These are phyloP conservation scores for Thomomys bottae DNA, from an alignment of 2,113 vertebrate species.

Conservation along the genomic window DNA sequence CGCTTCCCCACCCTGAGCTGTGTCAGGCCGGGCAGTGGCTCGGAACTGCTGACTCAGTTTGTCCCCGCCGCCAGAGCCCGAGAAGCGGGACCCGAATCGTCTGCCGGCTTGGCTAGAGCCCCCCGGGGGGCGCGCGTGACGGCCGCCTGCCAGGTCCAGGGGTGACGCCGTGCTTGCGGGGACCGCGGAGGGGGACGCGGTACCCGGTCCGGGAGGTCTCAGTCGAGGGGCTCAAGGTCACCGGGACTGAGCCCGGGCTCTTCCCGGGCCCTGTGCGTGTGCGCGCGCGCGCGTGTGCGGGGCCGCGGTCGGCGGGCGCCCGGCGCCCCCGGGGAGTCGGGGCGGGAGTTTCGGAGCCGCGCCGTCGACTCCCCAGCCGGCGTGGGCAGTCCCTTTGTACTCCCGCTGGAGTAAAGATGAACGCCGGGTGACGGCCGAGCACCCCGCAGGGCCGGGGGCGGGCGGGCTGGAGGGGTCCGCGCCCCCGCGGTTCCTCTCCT, in stretches of 20 bases:
- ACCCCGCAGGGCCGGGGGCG: constrained; percentile 28
- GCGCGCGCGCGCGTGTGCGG: no score
- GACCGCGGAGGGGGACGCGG: not conserved
- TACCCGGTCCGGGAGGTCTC: not conserved
- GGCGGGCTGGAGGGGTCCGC: not conserved
- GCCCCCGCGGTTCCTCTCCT: not conserved
- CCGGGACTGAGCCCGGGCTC: no score
- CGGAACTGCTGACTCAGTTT: constrained; percentile 50
- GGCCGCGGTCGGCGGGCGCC: no score
- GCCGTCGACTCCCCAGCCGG: not conserved
- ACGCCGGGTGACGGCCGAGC: not conserved
- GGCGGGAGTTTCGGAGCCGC: constrained; percentile 5
- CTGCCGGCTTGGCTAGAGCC: not conserved
- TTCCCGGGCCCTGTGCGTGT: no score
- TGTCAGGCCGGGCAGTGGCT: not conserved
- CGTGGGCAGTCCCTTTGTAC: constrained; percentile 45
- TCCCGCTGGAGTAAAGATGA: not conserved
- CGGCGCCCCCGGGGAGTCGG: not conserved
- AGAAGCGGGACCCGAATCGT: not conserved
- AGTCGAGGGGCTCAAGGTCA: constrained; percentile 54
- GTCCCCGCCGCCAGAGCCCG: not conserved
- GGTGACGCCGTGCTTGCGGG: not conserved
- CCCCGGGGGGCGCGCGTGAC: not conserved
- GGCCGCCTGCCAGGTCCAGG: not conserved
- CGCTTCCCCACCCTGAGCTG: constrained; percentile 46